A percentile compares a stretch with the other conserved stretches of the same genome.
Conservation (phyloP, 2,113 vertebrate species). For the Stegastes partitus region DNA sequence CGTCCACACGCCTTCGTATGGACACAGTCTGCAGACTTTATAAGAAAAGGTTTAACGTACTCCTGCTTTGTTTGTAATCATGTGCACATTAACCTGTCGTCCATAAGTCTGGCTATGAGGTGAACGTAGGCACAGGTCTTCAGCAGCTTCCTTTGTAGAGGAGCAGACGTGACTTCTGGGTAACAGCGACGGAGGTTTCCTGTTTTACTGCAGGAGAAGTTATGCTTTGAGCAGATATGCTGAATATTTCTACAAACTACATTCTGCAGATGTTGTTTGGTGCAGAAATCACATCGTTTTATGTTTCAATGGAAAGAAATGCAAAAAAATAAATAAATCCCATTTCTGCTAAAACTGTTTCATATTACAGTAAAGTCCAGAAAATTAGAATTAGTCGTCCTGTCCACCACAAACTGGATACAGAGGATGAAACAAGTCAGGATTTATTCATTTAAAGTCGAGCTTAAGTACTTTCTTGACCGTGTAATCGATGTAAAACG, state of each 20-base stretch:
- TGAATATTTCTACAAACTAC: constrained; percentile 23
- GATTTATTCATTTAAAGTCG: too few relatives aligned
- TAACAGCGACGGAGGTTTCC: constrained; percentile 29
- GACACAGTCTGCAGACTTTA: constrained; percentile 66
- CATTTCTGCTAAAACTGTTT: too few relatives aligned
- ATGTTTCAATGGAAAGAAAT: too few relatives aligned
- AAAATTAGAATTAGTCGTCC: too few relatives aligned
- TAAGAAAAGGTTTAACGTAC: constrained; percentile 84
- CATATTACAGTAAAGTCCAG: too few relatives aligned
- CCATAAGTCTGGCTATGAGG: constrained; percentile 43
- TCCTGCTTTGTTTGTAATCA: constrained; percentile 75
- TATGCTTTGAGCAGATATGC: constrained; percentile 41
- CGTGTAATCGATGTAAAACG: too few relatives aligned
- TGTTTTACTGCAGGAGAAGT: constrained; percentile 43
- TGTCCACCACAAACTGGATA: too few relatives aligned
- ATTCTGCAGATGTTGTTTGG: too few relatives aligned
- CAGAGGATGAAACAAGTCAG: too few relatives aligned
- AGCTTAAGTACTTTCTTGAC: too few relatives aligned
- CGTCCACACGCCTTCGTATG: constrained; percentile 59
- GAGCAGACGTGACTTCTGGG: constrained; percentile 36
- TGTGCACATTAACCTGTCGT: constrained; percentile 76
- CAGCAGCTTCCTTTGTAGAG: constrained; percentile 44
- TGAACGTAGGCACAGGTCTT: constrained; percentile 54
- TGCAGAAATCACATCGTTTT: too few relatives aligned
- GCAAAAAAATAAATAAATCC: too few relatives aligned